Evolutionary conservation across 2,113 vertebrate genomes (phyloP).

Genomic region (Hirundichthys speculiger): DNA sequence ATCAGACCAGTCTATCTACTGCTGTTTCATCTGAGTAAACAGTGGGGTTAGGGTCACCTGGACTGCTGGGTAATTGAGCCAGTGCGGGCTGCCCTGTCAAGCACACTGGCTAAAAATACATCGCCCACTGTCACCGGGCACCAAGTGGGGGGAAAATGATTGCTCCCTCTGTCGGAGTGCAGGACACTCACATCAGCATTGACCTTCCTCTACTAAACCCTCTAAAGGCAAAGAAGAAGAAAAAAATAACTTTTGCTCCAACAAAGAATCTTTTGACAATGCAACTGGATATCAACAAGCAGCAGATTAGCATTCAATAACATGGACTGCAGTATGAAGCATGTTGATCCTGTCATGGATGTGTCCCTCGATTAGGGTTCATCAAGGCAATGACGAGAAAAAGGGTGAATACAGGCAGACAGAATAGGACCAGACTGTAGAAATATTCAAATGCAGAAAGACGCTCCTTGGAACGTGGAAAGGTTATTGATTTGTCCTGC

Average conservation of each 20-base stretch:
- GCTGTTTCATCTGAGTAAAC: conserved; percentile 87
- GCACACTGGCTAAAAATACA: conserved; percentile 87
- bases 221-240: conserved; percentile 17
- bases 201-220: conserved; percentile 88
- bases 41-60: conserved; percentile 85
- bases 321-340: conserved; percentile 43
- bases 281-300: conserved; percentile 26
- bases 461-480: conserved; percentile 83
- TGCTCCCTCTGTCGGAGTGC: conserved; percentile 80
- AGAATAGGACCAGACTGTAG: conserved; percentile 45
- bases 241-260: conserved; percentile 18
- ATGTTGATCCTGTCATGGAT: conserved; percentile 68
- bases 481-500: conserved; percentile 99
- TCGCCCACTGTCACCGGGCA: conserved; percentile 87
- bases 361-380: conserved; percentile 68
- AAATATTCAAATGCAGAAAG: conserved; percentile 70
- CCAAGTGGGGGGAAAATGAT: conserved; percentile 90
- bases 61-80: conserved; percentile 90
- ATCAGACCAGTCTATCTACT: conserved; percentile 81
- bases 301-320: conserved; percentile 49
- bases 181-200: conserved; percentile 83
- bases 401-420: conserved; percentile 47
- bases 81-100: conserved; percentile 84
- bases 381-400: conserved; percentile 56
- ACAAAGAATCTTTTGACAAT: conserved; percentile 50